Evolutionary conservation across 2,888 invertebrate species (phyloP), one percentile per base, ranked within the genome.

Genomic region (Yponomeuta plumbellus): DNA sequence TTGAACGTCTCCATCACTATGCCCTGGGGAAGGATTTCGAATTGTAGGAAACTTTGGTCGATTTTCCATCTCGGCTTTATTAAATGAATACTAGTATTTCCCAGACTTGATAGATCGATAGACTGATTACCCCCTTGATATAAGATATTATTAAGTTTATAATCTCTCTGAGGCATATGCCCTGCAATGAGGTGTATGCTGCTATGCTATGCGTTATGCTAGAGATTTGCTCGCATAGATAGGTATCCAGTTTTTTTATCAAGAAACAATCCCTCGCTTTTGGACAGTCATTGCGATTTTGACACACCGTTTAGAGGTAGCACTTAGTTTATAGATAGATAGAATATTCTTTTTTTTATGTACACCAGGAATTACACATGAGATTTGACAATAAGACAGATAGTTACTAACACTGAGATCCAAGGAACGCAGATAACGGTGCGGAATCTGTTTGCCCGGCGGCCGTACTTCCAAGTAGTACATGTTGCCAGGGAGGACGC

Each of bases 391-490:
- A 63, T 63, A 34, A 63, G 5, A 17, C 17, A 2, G 39, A 52
- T 8, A 52, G 2, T 52, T 52, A 52, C 23, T 80, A 68, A 88
- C 90, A 69, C 79, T 86, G 70, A 80, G 83, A 13, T 77, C 68
- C 70, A 86, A 72, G 0, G 83, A 80, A 70, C 92, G 92, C 2
- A 92, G 84, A 13, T 90, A 88, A 71, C 92, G 88, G 67, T 92
- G 84, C 0, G 92, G 92, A 1, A 84, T 77, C 69, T 85, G 87
- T 71, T 79, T 81, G 0, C 94, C 95, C 0, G 95, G 94, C 39
- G 92, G 88, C 0, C 88, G 84, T 0, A 95, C 91, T 56, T 92
- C 88, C 52, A 95, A 80, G 74, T 94, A 95, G 70, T 93, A 88
- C 68, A 94, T 80, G 0, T 89, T 92, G 1, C 94, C 94, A 0